Base-by-base conservation (phyloP, 2,797 vertebrate genomes). In the Monodelphis domestica region DNA sequence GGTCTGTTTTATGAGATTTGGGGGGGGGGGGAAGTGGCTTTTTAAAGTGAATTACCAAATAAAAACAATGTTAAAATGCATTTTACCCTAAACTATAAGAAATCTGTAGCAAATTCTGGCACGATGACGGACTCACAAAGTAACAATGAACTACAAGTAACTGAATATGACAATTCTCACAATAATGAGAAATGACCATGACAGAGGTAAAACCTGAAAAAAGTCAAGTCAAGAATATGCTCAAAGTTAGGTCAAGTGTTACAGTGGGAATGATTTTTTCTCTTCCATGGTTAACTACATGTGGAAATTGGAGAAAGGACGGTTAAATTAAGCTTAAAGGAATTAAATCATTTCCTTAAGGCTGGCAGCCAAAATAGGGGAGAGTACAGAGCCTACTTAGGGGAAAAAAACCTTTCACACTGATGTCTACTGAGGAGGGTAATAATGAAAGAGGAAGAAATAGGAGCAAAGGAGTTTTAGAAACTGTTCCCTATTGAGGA, bases 261-360 rank as follows among this genome's bases (percentile, higher is more conserved):
- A 50, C 45, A 89, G 91, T 91, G 92, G 28, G 56, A 26, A 91
- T 4, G 90, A 28, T 54, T 6, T 53, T 14, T 54, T 54, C 9
- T 93, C 88, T 90, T 53, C 28, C 21, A 45, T 12, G 51, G 33
- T 14, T 54, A 57, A 90, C 53, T 33, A 92, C 12, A 93, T 15
- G 30, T 89, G 93, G 94, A 54, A 95, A 52, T 0, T 90, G n/a
- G 90, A 93, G 91, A 59, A 92, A 94, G 55, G 84, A 38, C 30
- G 91, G 55, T 45, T 4, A 55, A 30, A 87, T 94, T n/a, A 93
- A 54, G 89, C 89, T 15, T 63, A 45, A 92, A 94, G 89, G 33
- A 56, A 38, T 70, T 91, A 70, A 91, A 78, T 38, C 55, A 90
- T 53, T 12, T 89, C n/a, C 90, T 70, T 54, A 89, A 95, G 30